Conservation (phyloP, 2,888 invertebrate genomes). For the Venustoraphidia nigricollis region DNA sequence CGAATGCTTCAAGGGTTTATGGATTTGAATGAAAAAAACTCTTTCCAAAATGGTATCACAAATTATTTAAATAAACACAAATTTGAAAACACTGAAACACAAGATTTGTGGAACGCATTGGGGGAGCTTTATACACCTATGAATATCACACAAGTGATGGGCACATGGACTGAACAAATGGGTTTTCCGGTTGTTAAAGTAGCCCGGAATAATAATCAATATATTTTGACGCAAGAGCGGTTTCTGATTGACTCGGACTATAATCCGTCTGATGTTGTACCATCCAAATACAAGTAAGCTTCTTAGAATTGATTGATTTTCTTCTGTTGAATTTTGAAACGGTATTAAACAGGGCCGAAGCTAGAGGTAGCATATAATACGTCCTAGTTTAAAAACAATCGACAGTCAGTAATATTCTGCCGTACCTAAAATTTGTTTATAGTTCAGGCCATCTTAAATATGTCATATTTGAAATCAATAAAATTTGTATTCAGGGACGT, state of each 20-base stretch:
- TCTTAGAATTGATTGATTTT: conserved; percentile 4
- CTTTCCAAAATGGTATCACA: conserved; percentile 56
- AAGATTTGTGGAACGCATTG: conserved; percentile 56
- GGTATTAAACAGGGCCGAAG: too few relatives aligned
- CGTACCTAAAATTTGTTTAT: too few relatives aligned
- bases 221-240: conserved; percentile 52
- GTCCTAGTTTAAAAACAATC: too few relatives aligned
- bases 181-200: conserved; percentile 69
- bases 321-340: background rate
- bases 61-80: conserved; percentile 54
- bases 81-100: conserved; percentile 65
- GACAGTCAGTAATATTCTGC: too few relatives aligned
- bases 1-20: conserved; percentile 79
- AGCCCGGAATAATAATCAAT: conserved; percentile 28
- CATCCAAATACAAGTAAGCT: conserved; percentile 28
- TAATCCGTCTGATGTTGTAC: conserved; percentile 28
- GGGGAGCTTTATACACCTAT: conserved; percentile 37
- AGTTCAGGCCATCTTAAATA: too few relatives aligned
- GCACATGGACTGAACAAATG: conserved; percentile 82
- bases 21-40: conserved; percentile 32
- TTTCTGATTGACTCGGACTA: conserved; percentile 56
- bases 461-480: too few relatives aligned
- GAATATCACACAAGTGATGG: conserved; percentile 47
- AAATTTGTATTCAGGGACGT: too few relatives aligned
- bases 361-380: too few relatives aligned